Percentiles rank a stretch among this genome's conserved stretches.
Conservation (phyloP, 1,140 invertebrate genomes). For the Bombus soroeensis region DNA sequence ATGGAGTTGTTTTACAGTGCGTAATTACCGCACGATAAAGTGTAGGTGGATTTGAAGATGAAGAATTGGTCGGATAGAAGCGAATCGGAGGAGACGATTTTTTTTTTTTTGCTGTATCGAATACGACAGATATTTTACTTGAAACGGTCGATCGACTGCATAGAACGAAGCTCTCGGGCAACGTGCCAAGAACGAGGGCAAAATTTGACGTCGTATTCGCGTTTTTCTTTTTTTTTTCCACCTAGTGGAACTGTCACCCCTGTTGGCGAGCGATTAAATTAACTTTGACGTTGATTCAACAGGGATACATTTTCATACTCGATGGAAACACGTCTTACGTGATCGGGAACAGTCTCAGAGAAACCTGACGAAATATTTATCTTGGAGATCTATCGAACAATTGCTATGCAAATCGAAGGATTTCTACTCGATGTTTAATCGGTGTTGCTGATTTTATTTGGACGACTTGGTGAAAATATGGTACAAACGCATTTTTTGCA, state of each 20-base stretch:
- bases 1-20: too few species aligned
- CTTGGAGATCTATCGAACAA: too few species aligned
- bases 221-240: background rate
- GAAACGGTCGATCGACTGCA: background rate
- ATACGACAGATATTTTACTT: background rate
- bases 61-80: too few species aligned
- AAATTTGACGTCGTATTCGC: background rate
- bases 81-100: background rate
- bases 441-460: too few species aligned
- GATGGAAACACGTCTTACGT: background rate
- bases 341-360: too few species aligned
- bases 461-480: too few species aligned
- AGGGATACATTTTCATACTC: background rate
- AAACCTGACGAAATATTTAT: too few species aligned
- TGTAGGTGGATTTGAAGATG: too few species aligned
- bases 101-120: background rate
- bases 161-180: background rate
- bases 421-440: too few species aligned
- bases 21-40: too few species aligned
- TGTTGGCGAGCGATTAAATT: background rate
- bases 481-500: too few species aligned
- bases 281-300: constrained; percentile 2
- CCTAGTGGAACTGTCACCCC: background rate
- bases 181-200: background rate
- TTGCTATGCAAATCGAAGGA: too few species aligned